Evolutionary conservation across 2,888 invertebrate genomes (phyloP), one percentile per base, ranked within the genome.

Genomic region (Thymelicus acteon): DNA sequence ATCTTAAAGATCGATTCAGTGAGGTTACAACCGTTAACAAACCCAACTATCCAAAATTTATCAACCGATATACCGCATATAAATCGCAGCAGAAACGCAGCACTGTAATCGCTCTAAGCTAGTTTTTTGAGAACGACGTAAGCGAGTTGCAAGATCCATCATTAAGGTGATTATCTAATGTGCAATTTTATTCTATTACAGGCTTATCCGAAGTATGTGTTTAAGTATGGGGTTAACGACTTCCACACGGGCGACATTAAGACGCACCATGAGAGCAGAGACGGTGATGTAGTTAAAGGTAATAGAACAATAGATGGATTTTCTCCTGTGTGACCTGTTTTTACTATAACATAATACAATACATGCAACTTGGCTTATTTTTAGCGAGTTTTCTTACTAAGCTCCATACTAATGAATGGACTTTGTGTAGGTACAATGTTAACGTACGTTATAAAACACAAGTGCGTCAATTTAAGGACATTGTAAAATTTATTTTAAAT

Each of bases 121-220:
- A 40, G 19, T 6, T 67, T 60, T 52, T 39, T 19, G 39, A 40
- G 60, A 31, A 47, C 57, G 47, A 60, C 12, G 49, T 13, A 39
- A 39, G 48, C n/a, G 19, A 52, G 19, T 61, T 48, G 52, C 67
- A 40, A 49, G 67, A 52, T 24, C 52, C 49, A 31, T 67, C 40
- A 52, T 61, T 67, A 60, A 12, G 2, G 13, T 15, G 15, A 24
- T 13, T 69, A 57, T 48, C 57, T 69, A 62, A 69, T 24, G 61
- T 60, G 66, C 54, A 67, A 72, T 61, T 47, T 44, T 63, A 24
- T 58, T 52, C 40, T 31, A 65, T 91, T 89, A 8, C 86, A 96
- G 96, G 95, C 96, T 37, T 95, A 95, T 78, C 95, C 96, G 57
- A 95, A 95, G 82, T 95, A 95, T 80, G 89, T 82, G 67, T 95